A percentile compares a stretch with the other conserved stretches of the same genome.
Conservation (phyloP, 2,113 vertebrate genomes). For the Dascyllus trimaculatus region DNA sequence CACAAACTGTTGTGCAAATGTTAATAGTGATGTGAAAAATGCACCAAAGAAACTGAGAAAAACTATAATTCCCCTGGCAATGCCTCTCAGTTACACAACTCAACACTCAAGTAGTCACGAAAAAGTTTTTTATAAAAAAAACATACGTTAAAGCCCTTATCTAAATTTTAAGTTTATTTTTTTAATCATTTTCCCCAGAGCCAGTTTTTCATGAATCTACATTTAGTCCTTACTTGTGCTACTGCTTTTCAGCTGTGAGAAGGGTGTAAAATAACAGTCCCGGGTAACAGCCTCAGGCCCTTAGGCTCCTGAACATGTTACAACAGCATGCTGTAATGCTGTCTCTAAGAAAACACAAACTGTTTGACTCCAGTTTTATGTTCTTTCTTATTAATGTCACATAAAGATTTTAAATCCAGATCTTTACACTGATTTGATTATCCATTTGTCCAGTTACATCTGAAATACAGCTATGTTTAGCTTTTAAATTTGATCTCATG, state of each 20-base stretch:
- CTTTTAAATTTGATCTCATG: too few species aligned
- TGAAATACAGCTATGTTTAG: too few species aligned
- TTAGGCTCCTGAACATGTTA: slow-evolving; percentile 65
- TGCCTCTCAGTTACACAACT: slow-evolving; percentile 4
- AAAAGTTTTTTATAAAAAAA: too few species aligned
- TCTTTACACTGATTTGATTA: not conserved
- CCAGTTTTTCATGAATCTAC: not conserved
- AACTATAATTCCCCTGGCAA: too few species aligned
- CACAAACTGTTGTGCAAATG: too few species aligned
- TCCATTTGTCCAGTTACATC: not conserved
- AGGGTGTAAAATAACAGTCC: slow-evolving; percentile 39
- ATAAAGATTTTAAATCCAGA: not conserved
- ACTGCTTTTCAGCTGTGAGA: slow-evolving; percentile 19
- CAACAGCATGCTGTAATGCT: slow-evolving; percentile 46
- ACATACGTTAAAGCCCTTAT: not conserved
- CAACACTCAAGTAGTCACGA: not conserved
- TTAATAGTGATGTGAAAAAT: too few species aligned
- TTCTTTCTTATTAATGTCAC: not conserved
- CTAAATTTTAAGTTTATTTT: not conserved
- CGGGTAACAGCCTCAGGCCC: slow-evolving; percentile 26
- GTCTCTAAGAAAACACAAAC: slow-evolving; percentile 18
- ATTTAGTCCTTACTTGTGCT: not conserved
- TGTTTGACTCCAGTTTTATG: not conserved
- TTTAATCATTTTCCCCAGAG: not conserved
- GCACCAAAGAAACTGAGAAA: too few species aligned